Evolutionary conservation across 2,797 vertebrate genomes (phyloP).

Genomic region (Fistularia tabacaria): DNA sequence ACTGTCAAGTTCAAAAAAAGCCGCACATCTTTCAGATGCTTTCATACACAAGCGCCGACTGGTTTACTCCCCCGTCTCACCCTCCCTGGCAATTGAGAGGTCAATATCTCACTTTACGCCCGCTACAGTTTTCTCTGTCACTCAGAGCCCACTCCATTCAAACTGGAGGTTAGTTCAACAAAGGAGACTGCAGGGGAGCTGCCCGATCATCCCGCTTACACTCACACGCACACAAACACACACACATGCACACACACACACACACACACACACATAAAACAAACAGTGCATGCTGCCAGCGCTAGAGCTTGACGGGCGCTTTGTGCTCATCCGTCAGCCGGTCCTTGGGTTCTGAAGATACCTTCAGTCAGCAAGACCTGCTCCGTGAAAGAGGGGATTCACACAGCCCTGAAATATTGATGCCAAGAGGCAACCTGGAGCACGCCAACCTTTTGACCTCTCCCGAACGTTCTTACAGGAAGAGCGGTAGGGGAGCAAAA

Average conservation of each 20-base stretch:
- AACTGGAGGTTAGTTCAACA: constrained; percentile 85
- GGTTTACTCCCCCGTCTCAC: constrained; percentile 55
- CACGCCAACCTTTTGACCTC: constrained; percentile 87
- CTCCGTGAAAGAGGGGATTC: constrained; percentile 86
- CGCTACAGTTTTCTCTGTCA: constrained; percentile 87
- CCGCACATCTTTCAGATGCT: too few relatives aligned
- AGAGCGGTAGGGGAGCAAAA: constrained; percentile 6
- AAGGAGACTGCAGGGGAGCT: constrained; percentile 85
- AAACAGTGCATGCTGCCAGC: constrained; percentile 27
- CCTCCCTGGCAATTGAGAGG: constrained; percentile 83
- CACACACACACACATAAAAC: constrained; percentile 39
- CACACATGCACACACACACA: constrained; percentile 18
- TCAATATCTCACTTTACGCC: constrained; percentile 92
- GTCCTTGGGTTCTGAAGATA: constrained; percentile 90
- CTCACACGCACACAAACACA: constrained; percentile 34
- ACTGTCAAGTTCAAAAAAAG: too few relatives aligned
- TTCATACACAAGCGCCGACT: constrained; percentile 25
- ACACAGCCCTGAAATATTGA: constrained; percentile 88
- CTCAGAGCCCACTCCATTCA: constrained; percentile 86
- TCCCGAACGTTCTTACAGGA: constrained; percentile 57
- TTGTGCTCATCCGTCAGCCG: constrained; percentile 94
- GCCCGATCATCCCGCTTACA: constrained; percentile 82
- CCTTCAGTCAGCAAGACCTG: constrained; percentile 85
- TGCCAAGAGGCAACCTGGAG: constrained; percentile 81
- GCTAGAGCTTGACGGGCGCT: constrained; percentile 79